Conservation (phyloP, 2,888 invertebrate genomes). For the Synergus gifuensis region DNA sequence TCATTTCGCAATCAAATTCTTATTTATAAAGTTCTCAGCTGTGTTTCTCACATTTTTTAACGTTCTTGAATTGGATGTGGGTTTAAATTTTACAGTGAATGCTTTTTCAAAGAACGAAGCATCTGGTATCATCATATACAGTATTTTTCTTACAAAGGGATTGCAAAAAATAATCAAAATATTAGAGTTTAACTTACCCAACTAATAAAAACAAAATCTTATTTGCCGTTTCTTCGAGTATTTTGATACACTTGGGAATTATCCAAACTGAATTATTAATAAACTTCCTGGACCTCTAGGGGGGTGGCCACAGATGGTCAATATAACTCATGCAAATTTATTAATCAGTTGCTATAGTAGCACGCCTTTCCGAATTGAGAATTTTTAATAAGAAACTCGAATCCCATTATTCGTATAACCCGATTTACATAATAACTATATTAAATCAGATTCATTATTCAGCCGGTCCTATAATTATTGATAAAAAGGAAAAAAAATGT, state of each 20-base stretch:
- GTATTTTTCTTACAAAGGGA: too few species aligned
- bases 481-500: background rate
- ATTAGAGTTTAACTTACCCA: background rate
- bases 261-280: slow-evolving; percentile 6
- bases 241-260: background rate
- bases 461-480: background rate
- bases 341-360: slow-evolving; percentile 36
- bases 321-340: slow-evolving; percentile 37
- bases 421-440: slow-evolving; percentile 27
- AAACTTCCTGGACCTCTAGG: slow-evolving; percentile 3
- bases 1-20: too few species aligned
- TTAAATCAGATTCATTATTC: slow-evolving; percentile 22
- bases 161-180: too few species aligned
- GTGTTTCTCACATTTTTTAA: too few species aligned
- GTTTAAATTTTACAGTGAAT: too few species aligned
- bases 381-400: slow-evolving; percentile 33
- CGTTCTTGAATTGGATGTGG: too few species aligned
- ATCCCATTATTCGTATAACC: background rate
- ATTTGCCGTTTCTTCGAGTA: background rate
- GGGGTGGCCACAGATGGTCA: slow-evolving; percentile 31
- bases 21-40: too few species aligned
- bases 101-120: too few species aligned
- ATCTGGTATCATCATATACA: too few species aligned
- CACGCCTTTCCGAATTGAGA: slow-evolving; percentile 22
- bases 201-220: background rate